Base-by-base conservation (phyloP, 2,797 vertebrate genomes). In the Distichodus sexfasciatus region DNA sequence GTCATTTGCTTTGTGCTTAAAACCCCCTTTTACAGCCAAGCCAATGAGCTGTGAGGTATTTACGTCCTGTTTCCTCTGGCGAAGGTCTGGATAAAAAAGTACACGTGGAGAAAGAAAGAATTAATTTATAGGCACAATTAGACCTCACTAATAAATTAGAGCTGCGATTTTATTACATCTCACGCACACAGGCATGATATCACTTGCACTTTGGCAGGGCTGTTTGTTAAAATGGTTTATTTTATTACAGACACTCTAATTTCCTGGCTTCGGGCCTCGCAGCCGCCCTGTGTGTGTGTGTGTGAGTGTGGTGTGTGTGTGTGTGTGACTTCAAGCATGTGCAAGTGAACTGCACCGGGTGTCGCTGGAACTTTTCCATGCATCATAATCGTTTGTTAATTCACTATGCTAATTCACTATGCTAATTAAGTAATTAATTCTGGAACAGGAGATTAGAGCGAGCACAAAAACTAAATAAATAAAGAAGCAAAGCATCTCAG, bases 391-490 rank as follows among this genome's bases (percentile, higher is more conserved):
- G 86, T 91, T 91, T 72, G 84, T 89, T 92, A 90, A 92, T 92
- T 91, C 88, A 85, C 88, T 91, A 92, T 92, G 90, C 89, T 91
- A 92, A 92, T 92, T 90, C 88, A 89, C 87, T 90, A 90, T 92
- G 90, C 89, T 91, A 92, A 92, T 92, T 90, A 89, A 89, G 87
- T 90, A 90, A 92, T 92, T 92, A 91, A 92, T 91, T 91, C 85
- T 79, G 85, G 86, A 91, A 90, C 86, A 89, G 86, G 88, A 90
- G 89, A 90, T 91, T 90, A 89, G 89, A 90, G 85, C 66, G 43
- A 84, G 85, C 83, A 81, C 78, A 83, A 85, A n/a, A 90, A 89
- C 87, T 83, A 91, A 90, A 89, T 87, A 90, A 90, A 89, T 87
- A 90, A 89, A 89, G 85, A 88, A 89, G 83, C 86, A 87, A 90